Conservation (phyloP, 2,888 invertebrate genomes). For the Coleophora deauratella region DNA sequence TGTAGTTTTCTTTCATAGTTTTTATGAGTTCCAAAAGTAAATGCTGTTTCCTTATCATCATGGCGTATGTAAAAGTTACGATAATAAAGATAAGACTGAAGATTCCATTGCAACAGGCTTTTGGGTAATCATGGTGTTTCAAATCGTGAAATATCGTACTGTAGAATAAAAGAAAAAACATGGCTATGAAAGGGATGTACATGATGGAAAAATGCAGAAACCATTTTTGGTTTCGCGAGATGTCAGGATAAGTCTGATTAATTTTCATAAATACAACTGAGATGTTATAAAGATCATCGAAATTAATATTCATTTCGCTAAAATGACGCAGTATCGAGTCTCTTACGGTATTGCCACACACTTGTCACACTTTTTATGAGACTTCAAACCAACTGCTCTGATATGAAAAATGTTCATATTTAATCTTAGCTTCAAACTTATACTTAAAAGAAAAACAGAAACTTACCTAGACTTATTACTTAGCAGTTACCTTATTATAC, state of each 20-base stretch:
- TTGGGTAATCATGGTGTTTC: slow-evolving; percentile 15
- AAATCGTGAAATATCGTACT: slow-evolving; percentile 17
- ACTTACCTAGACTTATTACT: too few relatives aligned
- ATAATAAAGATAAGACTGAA: slow-evolving; percentile 12
- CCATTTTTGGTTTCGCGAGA: slow-evolving; percentile 20
- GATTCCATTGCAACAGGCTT: slow-evolving; percentile 19
- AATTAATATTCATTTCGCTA: slow-evolving; percentile 19
- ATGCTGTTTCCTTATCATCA: slow-evolving; percentile 23
- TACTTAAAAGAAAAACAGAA: too few relatives aligned
- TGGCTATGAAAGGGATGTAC: slow-evolving; percentile 7
- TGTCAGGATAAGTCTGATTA: slow-evolving; percentile 15
- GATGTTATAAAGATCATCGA: slow-evolving; percentile 18
- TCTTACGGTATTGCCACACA: too few relatives aligned
- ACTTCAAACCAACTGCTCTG: too few relatives aligned
- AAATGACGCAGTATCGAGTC: too few relatives aligned
- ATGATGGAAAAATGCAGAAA: slow-evolving; percentile 5
- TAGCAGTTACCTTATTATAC: too few relatives aligned
- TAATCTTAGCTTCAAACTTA: too few relatives aligned
- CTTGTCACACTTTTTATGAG: too few relatives aligned
- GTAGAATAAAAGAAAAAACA: slow-evolving; percentile 11
- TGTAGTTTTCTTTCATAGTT: slow-evolving; percentile 29
- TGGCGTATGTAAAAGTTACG: slow-evolving; percentile 9
- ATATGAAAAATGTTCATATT: too few relatives aligned
- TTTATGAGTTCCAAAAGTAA: slow-evolving; percentile 21
- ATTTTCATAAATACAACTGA: slow-evolving; percentile 14